Evolutionary conservation across 2,113 vertebrate species (phyloP).

Genomic region (Phyllostomus hastatus): DNA sequence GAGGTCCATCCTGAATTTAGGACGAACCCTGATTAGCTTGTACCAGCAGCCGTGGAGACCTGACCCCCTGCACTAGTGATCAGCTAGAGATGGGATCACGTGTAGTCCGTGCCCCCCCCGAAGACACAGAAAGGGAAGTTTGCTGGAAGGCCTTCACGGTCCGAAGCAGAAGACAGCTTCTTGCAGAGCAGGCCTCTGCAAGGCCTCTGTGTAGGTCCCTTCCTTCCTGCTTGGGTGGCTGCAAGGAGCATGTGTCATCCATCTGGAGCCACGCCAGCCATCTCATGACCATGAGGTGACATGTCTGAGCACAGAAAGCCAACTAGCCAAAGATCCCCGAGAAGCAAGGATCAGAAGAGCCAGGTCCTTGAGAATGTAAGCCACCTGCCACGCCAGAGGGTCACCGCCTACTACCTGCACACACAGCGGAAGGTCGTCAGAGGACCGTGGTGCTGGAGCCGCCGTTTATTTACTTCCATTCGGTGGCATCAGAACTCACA

Average conservation of each 20-base stretch:
- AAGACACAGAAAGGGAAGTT: neutral
- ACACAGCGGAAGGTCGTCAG: no score
- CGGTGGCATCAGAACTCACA: neutral
- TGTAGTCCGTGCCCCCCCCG: neutral
- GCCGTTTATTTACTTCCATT: neutral
- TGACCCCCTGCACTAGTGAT: neutral
- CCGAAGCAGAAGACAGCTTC: neutral
- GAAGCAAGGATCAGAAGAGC: neutral
- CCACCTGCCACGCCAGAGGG: neutral
- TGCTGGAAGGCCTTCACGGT: neutral
- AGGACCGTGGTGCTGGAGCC: neutral
- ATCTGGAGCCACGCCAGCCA: neutral
- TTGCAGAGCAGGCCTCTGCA: neutral
- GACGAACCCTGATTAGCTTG: neutral
- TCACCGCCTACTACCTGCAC: neutral
- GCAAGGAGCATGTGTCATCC: neutral
- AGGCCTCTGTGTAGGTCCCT: neutral
- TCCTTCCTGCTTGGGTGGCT: neutral
- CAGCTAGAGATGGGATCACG: rapidly evolving
- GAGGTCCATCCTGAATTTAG: neutral
- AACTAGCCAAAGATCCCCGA: neutral
- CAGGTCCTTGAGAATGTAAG: neutral
- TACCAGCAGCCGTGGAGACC: neutral
- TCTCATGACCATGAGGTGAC: neutral
- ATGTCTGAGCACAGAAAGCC: neutral